These are phyloP conservation scores for Lethocerus indicus DNA, from an alignment of 1,140 invertebrate species.

Conservation along the genomic window DNA sequence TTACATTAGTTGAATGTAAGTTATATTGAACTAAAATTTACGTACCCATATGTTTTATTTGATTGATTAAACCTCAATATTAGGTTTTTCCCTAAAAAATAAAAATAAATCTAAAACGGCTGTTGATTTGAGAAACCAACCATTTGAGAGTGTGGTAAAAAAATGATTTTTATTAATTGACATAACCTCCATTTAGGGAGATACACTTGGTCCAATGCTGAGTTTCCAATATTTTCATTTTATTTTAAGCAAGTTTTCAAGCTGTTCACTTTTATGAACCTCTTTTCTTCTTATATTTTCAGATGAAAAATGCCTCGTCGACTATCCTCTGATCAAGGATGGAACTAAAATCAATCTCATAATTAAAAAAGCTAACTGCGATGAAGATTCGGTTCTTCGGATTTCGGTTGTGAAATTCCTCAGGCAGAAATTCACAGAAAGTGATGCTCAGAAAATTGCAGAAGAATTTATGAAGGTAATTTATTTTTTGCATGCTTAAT, in stretches of 20 bases:
- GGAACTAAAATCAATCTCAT: conserved; percentile 18
- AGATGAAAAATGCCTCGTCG: conserved; percentile 19
- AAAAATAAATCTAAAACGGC: no score
- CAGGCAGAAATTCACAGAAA: conserved; percentile 14
- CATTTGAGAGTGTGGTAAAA: no score
- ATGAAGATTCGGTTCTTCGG: conserved; percentile 12
- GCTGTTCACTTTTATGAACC: background rate
- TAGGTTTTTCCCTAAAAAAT: no score
- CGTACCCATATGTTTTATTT: no score
- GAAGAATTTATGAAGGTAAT: conserved; percentile 20
- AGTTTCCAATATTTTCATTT: background rate
- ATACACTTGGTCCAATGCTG: background rate
- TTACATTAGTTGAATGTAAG: no score
- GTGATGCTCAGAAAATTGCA: conserved; percentile 16
- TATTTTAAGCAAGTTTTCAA: background rate
- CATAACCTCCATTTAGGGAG: no score
- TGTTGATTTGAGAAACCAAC: no score
- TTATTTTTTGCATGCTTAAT: no score
- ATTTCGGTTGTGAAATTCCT: conserved; percentile 16
- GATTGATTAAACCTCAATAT: no score
- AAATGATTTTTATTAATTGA: no score
- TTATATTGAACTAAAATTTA: no score
- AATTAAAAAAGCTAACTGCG: conserved; percentile 14
- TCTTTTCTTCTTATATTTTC: background rate
- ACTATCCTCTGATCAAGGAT: conserved; percentile 19